phyloP scores from a whole-genome alignment of 1,140 invertebrate genomes.

The Stegodyphus dumicola region DNA sequence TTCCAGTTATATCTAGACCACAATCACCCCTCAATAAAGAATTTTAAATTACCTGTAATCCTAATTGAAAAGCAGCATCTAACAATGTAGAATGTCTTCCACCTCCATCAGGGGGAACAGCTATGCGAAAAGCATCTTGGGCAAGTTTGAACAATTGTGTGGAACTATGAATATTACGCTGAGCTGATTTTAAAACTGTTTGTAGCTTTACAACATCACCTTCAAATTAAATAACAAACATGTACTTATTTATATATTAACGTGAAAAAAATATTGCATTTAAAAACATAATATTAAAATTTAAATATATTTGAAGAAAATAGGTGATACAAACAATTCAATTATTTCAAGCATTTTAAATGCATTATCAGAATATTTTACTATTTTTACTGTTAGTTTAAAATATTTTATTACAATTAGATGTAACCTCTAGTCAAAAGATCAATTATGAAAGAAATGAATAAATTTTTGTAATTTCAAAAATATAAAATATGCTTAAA shows the following conservation, averaged over 20 bases:
- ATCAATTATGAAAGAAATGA: too few relatives aligned
- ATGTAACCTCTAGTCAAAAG: too few relatives aligned
- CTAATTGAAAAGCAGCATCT: constrained; percentile 83
- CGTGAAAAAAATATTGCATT: background rate
- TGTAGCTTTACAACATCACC: constrained; percentile 78
- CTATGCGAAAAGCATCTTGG: constrained; percentile 85
- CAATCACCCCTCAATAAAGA: too few relatives aligned
- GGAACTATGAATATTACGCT: constrained; percentile 83
- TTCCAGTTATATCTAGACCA: too few relatives aligned
- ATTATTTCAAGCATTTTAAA: background rate
- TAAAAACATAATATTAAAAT: background rate
- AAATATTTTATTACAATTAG: too few relatives aligned
- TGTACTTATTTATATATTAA: too few relatives aligned
- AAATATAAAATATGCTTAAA: too few relatives aligned
- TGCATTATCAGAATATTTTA: too few relatives aligned
- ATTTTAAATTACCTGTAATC: constrained; percentile 75
- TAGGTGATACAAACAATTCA: background rate
- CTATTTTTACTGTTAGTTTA: too few relatives aligned
- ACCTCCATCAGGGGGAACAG: constrained; percentile 79
- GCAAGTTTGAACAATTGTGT: constrained; percentile 86
- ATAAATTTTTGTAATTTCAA: too few relatives aligned
- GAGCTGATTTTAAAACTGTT: constrained; percentile 80
- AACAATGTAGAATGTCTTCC: constrained; percentile 73
- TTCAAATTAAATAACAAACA: constrained; percentile 65
- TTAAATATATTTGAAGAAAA: background rate